Evolutionary conservation across 2,888 invertebrate genomes (phyloP), one percentile per base, ranked within the genome.

Genomic region (Dasysyrphus tricinctus): DNA sequence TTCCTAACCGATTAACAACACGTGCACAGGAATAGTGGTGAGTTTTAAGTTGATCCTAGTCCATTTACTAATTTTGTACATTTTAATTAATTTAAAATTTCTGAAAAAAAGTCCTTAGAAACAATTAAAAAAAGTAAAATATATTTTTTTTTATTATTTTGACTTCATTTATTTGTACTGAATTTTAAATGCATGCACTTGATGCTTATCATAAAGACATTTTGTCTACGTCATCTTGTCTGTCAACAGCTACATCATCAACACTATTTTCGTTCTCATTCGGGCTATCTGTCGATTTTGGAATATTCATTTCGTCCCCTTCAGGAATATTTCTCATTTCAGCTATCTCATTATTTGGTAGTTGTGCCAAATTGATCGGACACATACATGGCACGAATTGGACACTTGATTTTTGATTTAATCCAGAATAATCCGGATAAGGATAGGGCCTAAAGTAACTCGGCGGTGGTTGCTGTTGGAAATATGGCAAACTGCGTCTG

Each of bases 311-410:
- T 49, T 79, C 78, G 3, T 74, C 79, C 0, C 70, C 74, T 3
- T 78, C 86, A 0, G 86, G 70, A 14, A 86, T 51, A 1, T 70
- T 57, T 54, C 86, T 74, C 14, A 65, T 86, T 39, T 86, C 86
- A 0, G 65, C 47, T 34, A 86, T 11, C 3, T 24, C 24, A 44
- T 75, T 82, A 2, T 34, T 12, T 12, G 70, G 11, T 2, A 29
- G 39, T 5, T 76, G 56, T 39, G 82, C 89, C 51, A 92, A 88
- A 73, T 89, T 92, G 5, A 92, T 88, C 0, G 91, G 92, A 76
- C 91, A 92, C 91, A 92, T 91, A 88, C 91, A 92, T 49, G 92
- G 91, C 56, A 92, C 91, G 61, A 91, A 91, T 74, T 92, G 91
- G 4, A 90, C 74, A 74, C 12, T 51, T 16, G 63, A 19, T 24